These are phyloP conservation scores for Pogoniulus pusillus DNA, from an alignment of 2,797 vertebrate genomes.

Conservation along the genomic window DNA sequence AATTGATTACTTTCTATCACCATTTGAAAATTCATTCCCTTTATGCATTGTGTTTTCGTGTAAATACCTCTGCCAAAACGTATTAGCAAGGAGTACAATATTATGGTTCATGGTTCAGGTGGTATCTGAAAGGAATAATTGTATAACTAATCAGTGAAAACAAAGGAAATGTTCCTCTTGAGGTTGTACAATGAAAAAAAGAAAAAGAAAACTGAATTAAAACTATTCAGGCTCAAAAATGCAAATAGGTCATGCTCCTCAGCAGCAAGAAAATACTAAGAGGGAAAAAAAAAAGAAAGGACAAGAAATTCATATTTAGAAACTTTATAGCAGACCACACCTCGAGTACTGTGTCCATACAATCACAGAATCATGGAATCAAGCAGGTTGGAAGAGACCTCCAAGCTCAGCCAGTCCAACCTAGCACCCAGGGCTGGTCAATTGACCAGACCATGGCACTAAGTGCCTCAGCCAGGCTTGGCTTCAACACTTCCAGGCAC, in stretches of 20 bases:
- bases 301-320: constrained; percentile 6
- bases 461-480: no score
- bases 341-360: no score
- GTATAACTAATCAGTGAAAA: constrained; percentile 83
- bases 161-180: constrained; percentile 81
- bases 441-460: no score
- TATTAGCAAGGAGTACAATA: constrained; percentile 81
- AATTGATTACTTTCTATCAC: constrained; percentile 71
- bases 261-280: constrained; percentile 74
- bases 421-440: no score
- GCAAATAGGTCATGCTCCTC: constrained; percentile 76
- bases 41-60: constrained; percentile 80
- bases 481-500: no score
- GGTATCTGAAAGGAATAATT: constrained; percentile 82
- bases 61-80: constrained; percentile 79
- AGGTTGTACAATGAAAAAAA: constrained; percentile 77
- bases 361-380: no score
- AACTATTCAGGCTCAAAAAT: constrained; percentile 83
- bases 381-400: no score
- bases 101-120: constrained; percentile 81
- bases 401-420: no score
- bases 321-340: constrained; percentile 16
- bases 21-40: constrained; percentile 79
- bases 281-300: neutral
- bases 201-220: constrained; percentile 78